Evolutionary conservation across 1,140 invertebrate genomes (phyloP), one percentile per base, ranked within the genome.

Genomic region (Dendrolimus punctatus): DNA sequence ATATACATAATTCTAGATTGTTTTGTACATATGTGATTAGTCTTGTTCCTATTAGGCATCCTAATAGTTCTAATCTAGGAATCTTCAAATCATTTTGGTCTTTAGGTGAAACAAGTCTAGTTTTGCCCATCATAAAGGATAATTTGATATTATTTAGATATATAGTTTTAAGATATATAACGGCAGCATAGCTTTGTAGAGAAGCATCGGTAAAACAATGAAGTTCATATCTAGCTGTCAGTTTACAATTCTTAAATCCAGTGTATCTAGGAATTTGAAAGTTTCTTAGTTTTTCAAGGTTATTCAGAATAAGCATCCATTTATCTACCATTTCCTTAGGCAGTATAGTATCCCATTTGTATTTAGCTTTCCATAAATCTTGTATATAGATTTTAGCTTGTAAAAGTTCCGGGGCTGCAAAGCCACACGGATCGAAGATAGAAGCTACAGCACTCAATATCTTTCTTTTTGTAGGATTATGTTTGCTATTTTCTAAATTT

Each of bases 321-420:
- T 58, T 41, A 8, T 43, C 7, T 49, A 47, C 7, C 37, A 58
- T 6, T n/a, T 53, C 42, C 37, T 51, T 46, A 38, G 46, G 39
- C 45, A 64, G 9, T 36, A 9, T 49, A 9, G 9, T 9, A 43
- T 64, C 59, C 59, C 62, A 60, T 42, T 60, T 60, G 5, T 57
- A 6, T 39, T 68, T 64, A 23, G 46, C 7, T 42, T 56, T 68
- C 57, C 62, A 68, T 49, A 62, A 56, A 6, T 55, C 40, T 51
- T 68, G 65, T 39, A 68, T 50, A 23, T 61, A 56, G 9, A 60
- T 7, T 53, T 68, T 68, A 40, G 55, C 62, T 46, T 61, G 58
- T 7, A 68, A 40, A 10, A 62, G 40, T 7, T 55, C 37, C 23
- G 65, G 62, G 7, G 42, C 46, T 8, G 51, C 49, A 43, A 64